Conservation (phyloP, 2,113 vertebrate species). For the Spea multiplicata region DNA sequence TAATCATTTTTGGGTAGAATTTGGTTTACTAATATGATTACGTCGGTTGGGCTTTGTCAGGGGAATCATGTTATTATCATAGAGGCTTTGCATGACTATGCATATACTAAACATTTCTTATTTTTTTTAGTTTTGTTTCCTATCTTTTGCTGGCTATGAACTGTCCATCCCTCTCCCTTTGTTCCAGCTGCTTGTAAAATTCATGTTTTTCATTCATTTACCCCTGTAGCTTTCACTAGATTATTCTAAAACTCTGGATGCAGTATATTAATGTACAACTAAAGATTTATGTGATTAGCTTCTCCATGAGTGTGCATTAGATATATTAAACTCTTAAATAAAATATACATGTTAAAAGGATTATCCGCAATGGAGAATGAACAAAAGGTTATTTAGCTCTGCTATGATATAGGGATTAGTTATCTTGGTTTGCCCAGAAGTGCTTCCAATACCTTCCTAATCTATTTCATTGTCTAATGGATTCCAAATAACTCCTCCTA, state of each 20-base stretch:
- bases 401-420: conserved; percentile 18
- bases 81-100: not conserved
- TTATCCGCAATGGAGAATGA: conserved; percentile 14
- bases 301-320: conserved; percentile 13
- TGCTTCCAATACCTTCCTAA: no score
- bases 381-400: not conserved
- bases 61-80: not conserved
- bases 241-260: conserved; percentile 23
- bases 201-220: conserved; percentile 21
- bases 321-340: conserved; percentile 36
- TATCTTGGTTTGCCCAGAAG: not conserved
- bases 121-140: conserved; percentile 14
- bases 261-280: conserved; percentile 32
- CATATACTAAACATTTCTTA: not conserved
- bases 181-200: conserved; percentile 39
- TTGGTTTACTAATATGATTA: conserved; percentile 4
- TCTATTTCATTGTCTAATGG: no score
- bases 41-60: conserved; percentile 16
- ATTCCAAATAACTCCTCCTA: not conserved
- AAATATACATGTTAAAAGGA: conserved; percentile 26
- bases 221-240: conserved; percentile 34
- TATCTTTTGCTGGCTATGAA: not conserved
- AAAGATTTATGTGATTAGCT: conserved; percentile 14
- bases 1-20: no score
- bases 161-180: conserved; percentile 23